Percentiles rank a stretch among this genome's conserved stretches.
phyloP scores from a whole-genome alignment of 1,140 invertebrate species.

The Dryas iulia region DNA sequence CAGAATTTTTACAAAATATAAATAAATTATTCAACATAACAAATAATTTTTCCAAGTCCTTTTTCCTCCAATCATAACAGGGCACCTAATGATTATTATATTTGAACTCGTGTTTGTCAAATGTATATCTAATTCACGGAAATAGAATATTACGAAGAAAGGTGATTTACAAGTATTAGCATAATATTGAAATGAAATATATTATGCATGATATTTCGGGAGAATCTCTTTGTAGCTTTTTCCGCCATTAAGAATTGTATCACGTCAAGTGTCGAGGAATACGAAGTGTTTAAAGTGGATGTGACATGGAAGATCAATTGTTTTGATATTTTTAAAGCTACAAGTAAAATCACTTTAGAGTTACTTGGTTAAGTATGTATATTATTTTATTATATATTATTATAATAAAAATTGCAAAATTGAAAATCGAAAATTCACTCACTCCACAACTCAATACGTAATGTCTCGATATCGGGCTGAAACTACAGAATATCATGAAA shows the following conservation, averaged over 20 bases:
- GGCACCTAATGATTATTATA: background rate
- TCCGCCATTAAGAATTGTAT: constrained; percentile 21
- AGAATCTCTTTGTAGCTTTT: constrained; percentile 13
- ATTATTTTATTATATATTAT: too few relatives aligned
- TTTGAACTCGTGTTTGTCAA: background rate
- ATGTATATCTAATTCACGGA: background rate
- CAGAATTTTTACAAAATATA: too few relatives aligned
- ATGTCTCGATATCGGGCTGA: too few relatives aligned
- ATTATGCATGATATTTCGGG: constrained; percentile 14
- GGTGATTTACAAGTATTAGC: background rate
- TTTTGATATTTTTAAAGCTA: too few relatives aligned
- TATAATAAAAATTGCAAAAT: too few relatives aligned
- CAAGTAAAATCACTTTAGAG: too few relatives aligned
- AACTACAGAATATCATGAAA: too few relatives aligned
- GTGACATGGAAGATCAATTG: too few relatives aligned
- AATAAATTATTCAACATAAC: too few relatives aligned
- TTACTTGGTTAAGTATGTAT: background rate
- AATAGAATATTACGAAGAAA: background rate
- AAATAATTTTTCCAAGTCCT: too few relatives aligned
- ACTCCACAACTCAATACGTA: too few relatives aligned
- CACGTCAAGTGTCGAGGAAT: constrained; percentile 5
- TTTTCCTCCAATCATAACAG: background rate
- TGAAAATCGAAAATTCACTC: too few relatives aligned
- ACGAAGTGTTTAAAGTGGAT: background rate
- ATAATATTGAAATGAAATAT: constrained; percentile 12